Percentiles rank a stretch among this genome's conserved stretches.
These are phyloP conservation scores for Neodiprion pinetum DNA, from an alignment of 1,140 invertebrate species.

Conservation along the genomic window DNA sequence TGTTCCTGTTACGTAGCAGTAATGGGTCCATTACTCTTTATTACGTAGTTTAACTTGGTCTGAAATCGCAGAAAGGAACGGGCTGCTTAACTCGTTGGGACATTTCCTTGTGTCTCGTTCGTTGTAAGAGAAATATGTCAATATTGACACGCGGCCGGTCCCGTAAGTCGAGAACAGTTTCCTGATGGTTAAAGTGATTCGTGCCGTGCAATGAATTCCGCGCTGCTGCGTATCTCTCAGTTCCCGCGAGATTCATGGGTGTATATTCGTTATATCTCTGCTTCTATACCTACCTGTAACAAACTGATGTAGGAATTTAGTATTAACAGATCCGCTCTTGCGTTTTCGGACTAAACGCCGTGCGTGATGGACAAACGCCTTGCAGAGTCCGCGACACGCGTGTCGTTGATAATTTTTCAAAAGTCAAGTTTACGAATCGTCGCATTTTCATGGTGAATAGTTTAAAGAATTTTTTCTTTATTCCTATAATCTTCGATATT, in stretches of 20 bases:
- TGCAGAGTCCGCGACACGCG: neutral
- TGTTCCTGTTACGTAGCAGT: neutral
- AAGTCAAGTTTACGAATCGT: too few relatives aligned
- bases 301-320: neutral
- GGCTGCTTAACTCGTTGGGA: too few relatives aligned
- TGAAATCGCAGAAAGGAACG: too few relatives aligned
- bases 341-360: neutral
- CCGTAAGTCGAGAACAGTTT: conserved; percentile 48
- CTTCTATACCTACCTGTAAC: neutral
- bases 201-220: conserved; percentile 15
- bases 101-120: neutral
- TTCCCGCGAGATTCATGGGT: too few relatives aligned
- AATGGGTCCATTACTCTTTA: too few relatives aligned
- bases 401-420: too few relatives aligned
- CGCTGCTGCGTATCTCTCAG: neutral
- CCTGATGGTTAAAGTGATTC: conserved; percentile 35
- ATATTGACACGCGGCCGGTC: conserved; percentile 49
- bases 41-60: too few relatives aligned
- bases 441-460: too few relatives aligned
- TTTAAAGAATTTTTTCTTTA: too few relatives aligned
- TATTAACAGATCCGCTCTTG: neutral
- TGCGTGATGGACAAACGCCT: neutral
- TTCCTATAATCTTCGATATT: too few relatives aligned
- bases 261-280: neutral
- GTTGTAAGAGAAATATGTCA: conserved; percentile 50